Percentiles rank a stretch among this genome's conserved stretches.
Evolutionary conservation across 2,888 invertebrate species (phyloP).

Genomic region (Chelonus formosanus): DNA sequence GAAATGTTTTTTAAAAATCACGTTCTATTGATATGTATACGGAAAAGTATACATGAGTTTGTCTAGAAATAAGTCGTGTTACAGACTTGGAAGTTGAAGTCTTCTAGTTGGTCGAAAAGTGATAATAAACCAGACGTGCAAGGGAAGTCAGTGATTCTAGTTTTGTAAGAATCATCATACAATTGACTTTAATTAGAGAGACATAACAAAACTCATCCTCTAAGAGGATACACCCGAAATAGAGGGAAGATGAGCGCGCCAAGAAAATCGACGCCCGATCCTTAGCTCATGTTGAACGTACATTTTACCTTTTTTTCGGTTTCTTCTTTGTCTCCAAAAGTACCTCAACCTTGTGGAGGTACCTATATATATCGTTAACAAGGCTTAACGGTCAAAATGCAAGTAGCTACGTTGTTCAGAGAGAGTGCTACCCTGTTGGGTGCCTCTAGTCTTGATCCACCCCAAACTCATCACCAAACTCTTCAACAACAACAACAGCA

Average conservation of each 20-base stretch:
- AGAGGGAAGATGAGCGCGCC: slow-evolving; percentile 41
- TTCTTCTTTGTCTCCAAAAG: slow-evolving; percentile 9
- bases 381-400: slow-evolving; percentile 65
- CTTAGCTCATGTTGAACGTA: slow-evolving; percentile 41
- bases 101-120: slow-evolving; percentile 13
- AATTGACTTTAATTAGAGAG: no score
- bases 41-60: no score
- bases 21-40: no score
- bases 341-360: not conserved
- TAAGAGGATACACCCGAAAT: slow-evolving; percentile 16
- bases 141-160: not conserved
- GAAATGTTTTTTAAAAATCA: not conserved
- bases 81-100: no score
- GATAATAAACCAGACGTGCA: slow-evolving; percentile 28
- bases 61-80: no score
- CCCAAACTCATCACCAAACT: slow-evolving; percentile 60
- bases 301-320: slow-evolving; percentile 9
- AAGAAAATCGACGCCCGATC: slow-evolving; percentile 39
- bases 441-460: slow-evolving; percentile 71
- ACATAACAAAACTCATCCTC: slow-evolving; percentile 9
- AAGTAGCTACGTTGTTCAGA: slow-evolving; percentile 75
- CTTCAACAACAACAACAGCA: slow-evolving; percentile 46
- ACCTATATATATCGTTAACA: slow-evolving; percentile 17
- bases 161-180: not conserved
- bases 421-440: slow-evolving; percentile 75